Conservation (phyloP, 2,888 invertebrate genomes). For the Sarcophaga caerulescens region DNA sequence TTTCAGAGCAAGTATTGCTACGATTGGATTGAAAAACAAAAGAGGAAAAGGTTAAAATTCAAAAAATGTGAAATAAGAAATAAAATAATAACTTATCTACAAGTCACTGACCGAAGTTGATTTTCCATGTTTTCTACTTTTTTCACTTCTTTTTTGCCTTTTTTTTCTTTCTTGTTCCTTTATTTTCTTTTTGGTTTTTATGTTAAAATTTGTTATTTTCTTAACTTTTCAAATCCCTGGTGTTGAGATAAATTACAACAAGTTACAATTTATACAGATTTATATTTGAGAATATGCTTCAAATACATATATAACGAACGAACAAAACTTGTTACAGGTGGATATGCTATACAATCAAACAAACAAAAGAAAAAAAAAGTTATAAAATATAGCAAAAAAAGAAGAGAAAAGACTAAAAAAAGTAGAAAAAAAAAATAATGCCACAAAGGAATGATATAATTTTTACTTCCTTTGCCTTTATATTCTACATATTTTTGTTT, state of each 20-base stretch:
- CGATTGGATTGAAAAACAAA: neutral
- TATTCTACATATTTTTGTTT: neutral
- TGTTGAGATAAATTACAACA: slow-evolving; percentile 65
- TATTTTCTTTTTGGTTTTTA: slow-evolving; percentile 29
- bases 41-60: slow-evolving; percentile 1
- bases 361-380: neutral
- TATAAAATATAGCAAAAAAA: neutral
- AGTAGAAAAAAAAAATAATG: slow-evolving; percentile 11
- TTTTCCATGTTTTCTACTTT: slow-evolving; percentile 38
- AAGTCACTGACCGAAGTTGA: slow-evolving; percentile 63
- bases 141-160: neutral
- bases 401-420: neutral
- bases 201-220: slow-evolving; percentile 57
- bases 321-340: slow-evolving; percentile 33
- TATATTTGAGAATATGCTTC: slow-evolving; percentile 53
- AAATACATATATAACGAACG: neutral
- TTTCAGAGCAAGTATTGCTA: neutral
- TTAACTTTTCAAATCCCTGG: slow-evolving; percentile 63
- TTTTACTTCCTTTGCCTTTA: neutral
- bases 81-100: slow-evolving; percentile 54
- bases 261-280: slow-evolving; percentile 58
- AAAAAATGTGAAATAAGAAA: slow-evolving; percentile 15
- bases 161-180: too few species aligned
- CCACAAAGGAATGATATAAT: slow-evolving; percentile 36
- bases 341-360: neutral